Evolutionary conservation across 2,113 vertebrate genomes (phyloP), one percentile per base, ranked within the genome.

Genomic region (Rutilus rutilus): DNA sequence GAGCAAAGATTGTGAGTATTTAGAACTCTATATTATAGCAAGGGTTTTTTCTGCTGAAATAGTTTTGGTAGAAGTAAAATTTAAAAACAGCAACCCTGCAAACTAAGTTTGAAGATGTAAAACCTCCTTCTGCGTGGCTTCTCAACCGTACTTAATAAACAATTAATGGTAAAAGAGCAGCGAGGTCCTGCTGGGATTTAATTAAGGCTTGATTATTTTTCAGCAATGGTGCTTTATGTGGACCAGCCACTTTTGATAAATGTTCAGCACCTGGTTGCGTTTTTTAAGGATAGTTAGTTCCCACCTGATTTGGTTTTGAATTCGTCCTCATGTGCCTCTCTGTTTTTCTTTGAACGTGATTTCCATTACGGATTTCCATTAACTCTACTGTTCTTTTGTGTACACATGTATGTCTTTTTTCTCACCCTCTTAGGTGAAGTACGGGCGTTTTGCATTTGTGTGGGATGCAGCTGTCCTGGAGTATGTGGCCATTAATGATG

Each of bases 381-480:
- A 39, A 79, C 12, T 78, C 4, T 81, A 7, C 67, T 81, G 82
- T 54, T 77, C 30, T 71, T 27, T 84, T 78, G 81, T 83, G 81
- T 73, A 83, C 19, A 83, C 45, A 65, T 39, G 11, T n/a, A 10
- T 60, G 25, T 77, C 36, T 60, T 36, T 45, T 47, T 25, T 36
- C 11, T 59, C 47, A 88, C 0, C 33, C 79, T 89, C 87, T 64
- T 91, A 99, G 98, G 98, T 99, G 91, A 99, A 98, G 89, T 92
- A 95, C 0, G 98, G 98, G 54, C 97, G 97, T 79, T 99, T 99
- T 25, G 98, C 97, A 84, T 99, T 99, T 73, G 96, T 99, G 5
- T 99, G 98, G 98, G 98, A 99, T 1, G 96, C 97, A 21, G 97
- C 98, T 0, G 98, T 99, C 33, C 90, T 99, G 94, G 98, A 99